Evolutionary conservation across 2,113 vertebrate genomes (phyloP), one percentile per base, ranked within the genome.

Genomic region (Phocoena sinus): DNA sequence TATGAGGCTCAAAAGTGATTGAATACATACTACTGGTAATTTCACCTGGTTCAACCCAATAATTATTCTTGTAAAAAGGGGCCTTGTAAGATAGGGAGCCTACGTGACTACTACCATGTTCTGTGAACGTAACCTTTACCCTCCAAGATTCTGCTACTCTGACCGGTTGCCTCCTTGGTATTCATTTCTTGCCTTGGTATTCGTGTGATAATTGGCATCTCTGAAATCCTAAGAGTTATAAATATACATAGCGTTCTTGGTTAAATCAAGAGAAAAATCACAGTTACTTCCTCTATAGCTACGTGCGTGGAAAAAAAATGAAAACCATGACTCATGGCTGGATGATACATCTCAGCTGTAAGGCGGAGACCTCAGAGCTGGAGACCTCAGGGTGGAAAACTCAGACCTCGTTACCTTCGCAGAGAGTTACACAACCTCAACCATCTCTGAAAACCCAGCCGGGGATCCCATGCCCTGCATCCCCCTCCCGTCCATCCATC

Each of bases 401-500:
- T 65, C 74, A 63, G 81, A 41, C 36, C 26, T 62, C 62, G 63
- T 36, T 21, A 17, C n/a, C 44, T 80, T 31, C 84, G 23, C 53
- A 36, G 38, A 89, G 28, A 56, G 31, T 9, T 36, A 12, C 15
- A 5, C 10, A 41, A 2, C 41, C 14, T 44, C 0, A 0, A 53
- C 50, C 28, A 11, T n/a, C 38, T 56, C 44, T 15, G 71, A 71
- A 23, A 31, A 13, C 7, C 58, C 25, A 44, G 36, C 1, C 5
- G 13, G 3, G 15, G 15, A 25, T 3, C 47, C 58, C 7, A 2
- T 8, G 18, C 18, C 38, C 18, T 6, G 2, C 3, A 1, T 0
- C 10, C 8, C n/a, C 20, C 25, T 18, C n/a, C 8, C 0, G 44
- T 5, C 8, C 2, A 38, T 5, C 10, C 2, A 0, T 62, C 47